Base-by-base conservation (phyloP, 2,113 vertebrate genomes). In the Macquaria australasica region DNA sequence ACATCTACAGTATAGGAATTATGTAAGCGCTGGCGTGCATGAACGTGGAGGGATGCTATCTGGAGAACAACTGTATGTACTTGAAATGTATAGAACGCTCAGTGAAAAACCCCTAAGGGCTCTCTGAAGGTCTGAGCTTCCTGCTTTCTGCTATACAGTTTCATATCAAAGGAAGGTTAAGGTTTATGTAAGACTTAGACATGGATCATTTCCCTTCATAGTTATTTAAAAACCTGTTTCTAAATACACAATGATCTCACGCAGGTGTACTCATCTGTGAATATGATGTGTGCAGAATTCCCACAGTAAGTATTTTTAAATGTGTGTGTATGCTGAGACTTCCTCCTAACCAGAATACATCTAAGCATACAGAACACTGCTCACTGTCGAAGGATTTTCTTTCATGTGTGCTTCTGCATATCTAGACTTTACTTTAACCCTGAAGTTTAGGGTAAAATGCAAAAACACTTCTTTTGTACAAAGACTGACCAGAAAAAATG, bases 221-320 rank as follows among this genome's bases (percentile, higher is more conserved):
- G 50, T 77, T 85, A 82, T 76, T 89, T 88, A 84, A 56, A 79
- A 84, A 87, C 23, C n/a, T 41, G 59, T 48, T 45, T 86, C 31
- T 62, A 70, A 84, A 83, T 59, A 62, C 59, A 82, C 43, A 84
- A 31, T 73, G 39, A 79, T 76, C 34, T 78, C 34, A 34, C 34
- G 77, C 53, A 83, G 45, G 79, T 86, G 51, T 76, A 69, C 12
- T 43, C n/a, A 62, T 77, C 43, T 73, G 80, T 66, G 53, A 64
- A 77, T 64, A 77, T 48, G 34, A 85, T 41, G 28, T 73, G 34
- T 56, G 55, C 55, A 77, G 63, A 75, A 48, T 86, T 66, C 51
- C 55, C 41, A 71, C 5, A 39, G 31, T 83, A n/a, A 34, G 23
- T 80, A 56, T 50, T 73, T 81, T 31, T 73, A 60, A 53, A 62